A percentile compares a stretch with the other conserved stretches of the same genome.
Evolutionary conservation across 2,797 vertebrate species (phyloP).

Genomic region (Parambassis ranga): DNA sequence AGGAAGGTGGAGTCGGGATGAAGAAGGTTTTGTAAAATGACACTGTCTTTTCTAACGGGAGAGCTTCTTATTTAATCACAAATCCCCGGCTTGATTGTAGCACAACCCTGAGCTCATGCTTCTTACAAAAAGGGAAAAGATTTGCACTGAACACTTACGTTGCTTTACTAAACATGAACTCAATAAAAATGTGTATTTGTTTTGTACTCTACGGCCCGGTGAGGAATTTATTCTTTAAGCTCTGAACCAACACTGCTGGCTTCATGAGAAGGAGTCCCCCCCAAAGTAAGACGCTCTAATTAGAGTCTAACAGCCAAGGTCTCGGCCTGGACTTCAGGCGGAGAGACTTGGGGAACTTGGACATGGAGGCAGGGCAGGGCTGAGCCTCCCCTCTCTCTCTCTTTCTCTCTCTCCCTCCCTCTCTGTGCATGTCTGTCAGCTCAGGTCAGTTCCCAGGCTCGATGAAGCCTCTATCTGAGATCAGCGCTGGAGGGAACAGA

Average conservation of each 20-base stretch:
- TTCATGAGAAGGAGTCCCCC: constrained; percentile 28
- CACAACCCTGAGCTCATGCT: constrained; percentile 18
- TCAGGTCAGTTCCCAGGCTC: constrained; percentile 69
- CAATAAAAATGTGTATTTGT: constrained; percentile 62
- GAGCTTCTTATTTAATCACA: constrained; percentile 40
- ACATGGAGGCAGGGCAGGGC: constrained; percentile 10
- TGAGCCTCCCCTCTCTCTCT: constrained; percentile 28
- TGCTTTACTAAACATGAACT: constrained; percentile 47
- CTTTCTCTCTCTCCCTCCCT: too few species aligned
- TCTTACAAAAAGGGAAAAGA: constrained; percentile 27
- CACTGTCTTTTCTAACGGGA: constrained; percentile 17
- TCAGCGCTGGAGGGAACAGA: constrained; percentile 71
- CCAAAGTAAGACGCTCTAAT: constrained; percentile 34
- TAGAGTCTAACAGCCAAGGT: constrained; percentile 37
- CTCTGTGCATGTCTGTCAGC: constrained; percentile 43
- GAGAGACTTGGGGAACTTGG: constrained; percentile 29
- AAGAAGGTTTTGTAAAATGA: constrained; percentile 44
- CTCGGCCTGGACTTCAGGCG: constrained; percentile 25
- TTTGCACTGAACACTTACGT: constrained; percentile 65
- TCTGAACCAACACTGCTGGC: constrained; percentile 7
- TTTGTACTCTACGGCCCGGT: constrained; percentile 42
- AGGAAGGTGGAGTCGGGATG: constrained; percentile 5
- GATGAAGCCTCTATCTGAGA: constrained; percentile 67
- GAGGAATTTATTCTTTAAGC: constrained; percentile 26
- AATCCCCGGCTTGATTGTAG: constrained; percentile 29